A percentile compares a stretch with the other conserved stretches of the same genome.
These are phyloP conservation scores for Drepanosiphum platanoidis DNA, from an alignment of 2,888 invertebrate species.

Conservation along the genomic window DNA sequence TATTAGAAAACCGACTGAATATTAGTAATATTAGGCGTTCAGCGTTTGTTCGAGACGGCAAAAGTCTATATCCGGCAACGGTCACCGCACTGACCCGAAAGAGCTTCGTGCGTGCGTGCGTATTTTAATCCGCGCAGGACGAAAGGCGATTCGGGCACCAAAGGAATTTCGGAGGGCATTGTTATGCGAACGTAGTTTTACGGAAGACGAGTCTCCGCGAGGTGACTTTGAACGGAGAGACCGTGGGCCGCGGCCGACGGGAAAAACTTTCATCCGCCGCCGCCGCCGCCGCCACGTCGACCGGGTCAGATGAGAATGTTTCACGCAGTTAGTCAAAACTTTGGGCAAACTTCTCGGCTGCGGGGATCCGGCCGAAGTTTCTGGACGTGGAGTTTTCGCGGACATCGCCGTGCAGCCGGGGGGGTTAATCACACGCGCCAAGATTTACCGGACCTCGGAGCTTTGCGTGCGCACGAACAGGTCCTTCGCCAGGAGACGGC, in stretches of 20 bases:
- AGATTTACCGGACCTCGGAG: constrained; percentile 10
- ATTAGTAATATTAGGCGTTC: no score
- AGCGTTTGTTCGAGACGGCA: no score
- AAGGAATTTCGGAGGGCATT: neutral
- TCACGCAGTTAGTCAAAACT: constrained; percentile 32
- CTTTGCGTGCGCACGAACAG: neutral
- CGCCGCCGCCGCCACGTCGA: neutral
- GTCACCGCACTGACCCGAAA: no score
- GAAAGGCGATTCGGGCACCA: no score
- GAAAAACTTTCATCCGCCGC: neutral
- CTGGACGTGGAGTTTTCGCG: constrained; percentile 4
- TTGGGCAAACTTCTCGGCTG: neutral
- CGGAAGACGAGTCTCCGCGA: neutral
- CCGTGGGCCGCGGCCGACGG: neutral
- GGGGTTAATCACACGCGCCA: neutral
- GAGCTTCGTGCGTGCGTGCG: neutral
- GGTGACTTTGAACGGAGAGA: constrained; percentile 11
- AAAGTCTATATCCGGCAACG: no score
- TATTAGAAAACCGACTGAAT: no score
- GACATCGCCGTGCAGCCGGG: neutral
- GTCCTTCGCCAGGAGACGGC: neutral
- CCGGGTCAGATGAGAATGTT: neutral
- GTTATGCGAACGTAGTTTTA: neutral
- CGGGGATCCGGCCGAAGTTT: constrained; percentile 30
- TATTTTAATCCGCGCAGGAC: no score